Conservation (phyloP, 2,888 invertebrate species). For the Gryllus longicercus region DNA sequence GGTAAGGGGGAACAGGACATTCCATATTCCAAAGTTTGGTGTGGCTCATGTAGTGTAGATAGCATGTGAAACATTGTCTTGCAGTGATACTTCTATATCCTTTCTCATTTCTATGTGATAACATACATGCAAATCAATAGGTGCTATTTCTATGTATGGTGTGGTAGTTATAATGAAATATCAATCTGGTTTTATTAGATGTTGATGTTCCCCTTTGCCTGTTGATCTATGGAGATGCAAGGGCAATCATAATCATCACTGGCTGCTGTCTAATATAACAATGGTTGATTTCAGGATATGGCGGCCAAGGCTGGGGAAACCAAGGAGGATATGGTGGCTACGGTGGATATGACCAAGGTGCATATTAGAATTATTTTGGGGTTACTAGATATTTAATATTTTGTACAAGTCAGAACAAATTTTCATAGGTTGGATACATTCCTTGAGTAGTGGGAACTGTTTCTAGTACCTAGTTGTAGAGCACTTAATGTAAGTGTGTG, state of each 20-base stretch:
- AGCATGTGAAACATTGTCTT: slow-evolving; percentile 9
- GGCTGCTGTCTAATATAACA: slow-evolving; percentile 9
- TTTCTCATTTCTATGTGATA: background rate
- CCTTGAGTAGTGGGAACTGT: too few species aligned
- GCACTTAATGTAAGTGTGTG: slow-evolving; percentile 39
- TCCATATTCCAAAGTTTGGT: slow-evolving; percentile 8
- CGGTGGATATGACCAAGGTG: slow-evolving; percentile 63
- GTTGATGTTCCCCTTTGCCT: slow-evolving; percentile 17
- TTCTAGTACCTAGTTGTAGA: slow-evolving; percentile 31
- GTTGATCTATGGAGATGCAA: slow-evolving; percentile 3
- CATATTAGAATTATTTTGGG: slow-evolving; percentile 50
- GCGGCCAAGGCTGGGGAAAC: slow-evolving; percentile 54
- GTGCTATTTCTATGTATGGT: slow-evolving; percentile 21
- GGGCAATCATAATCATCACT: background rate
- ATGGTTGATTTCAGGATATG: slow-evolving; percentile 39
- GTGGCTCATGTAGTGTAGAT: slow-evolving; percentile 1
- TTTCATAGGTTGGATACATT: too few species aligned
- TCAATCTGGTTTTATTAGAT: background rate
- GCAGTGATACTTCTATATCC: slow-evolving; percentile 2
- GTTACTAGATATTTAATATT: background rate
- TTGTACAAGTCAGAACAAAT: background rate
- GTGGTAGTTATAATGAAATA: background rate
- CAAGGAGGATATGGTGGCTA: slow-evolving; percentile 66
- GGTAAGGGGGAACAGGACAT: slow-evolving; percentile 37
- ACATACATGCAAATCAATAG: background rate